Percentiles rank a stretch among this genome's conserved stretches.
phyloP scores from a whole-genome alignment of 2,797 vertebrate species.

The Cottoperca gobio region DNA sequence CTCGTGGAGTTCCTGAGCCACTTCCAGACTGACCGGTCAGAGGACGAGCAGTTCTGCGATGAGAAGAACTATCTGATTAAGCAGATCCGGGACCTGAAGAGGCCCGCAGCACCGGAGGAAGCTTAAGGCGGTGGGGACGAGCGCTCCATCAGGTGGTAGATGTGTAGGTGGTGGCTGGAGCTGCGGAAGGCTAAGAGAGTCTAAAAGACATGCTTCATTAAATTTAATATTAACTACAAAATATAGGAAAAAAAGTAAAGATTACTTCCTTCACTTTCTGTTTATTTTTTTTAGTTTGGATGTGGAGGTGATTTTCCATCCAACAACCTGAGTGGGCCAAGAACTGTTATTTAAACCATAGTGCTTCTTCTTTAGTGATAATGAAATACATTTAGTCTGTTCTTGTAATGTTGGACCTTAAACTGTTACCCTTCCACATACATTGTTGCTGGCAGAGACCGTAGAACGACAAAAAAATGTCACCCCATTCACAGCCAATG shows the following conservation, averaged over 20 bases:
- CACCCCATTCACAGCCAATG: slow-evolving; percentile 36
- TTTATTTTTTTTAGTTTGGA: slow-evolving; percentile 46
- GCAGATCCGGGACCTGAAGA: slow-evolving; percentile 89
- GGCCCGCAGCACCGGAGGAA: slow-evolving; percentile 79
- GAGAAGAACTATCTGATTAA: slow-evolving; percentile 91
- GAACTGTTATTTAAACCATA: slow-evolving; percentile 76
- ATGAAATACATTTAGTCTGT: slow-evolving; percentile 60
- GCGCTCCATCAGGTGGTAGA: slow-evolving; percentile 53
- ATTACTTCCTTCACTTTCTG: slow-evolving; percentile 65
- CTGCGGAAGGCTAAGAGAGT: slow-evolving; percentile 47
- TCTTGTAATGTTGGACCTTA: slow-evolving; percentile 65
- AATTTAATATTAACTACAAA: slow-evolving; percentile 67
- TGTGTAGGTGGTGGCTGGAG: slow-evolving; percentile 54
- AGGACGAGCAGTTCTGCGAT: slow-evolving; percentile 90
- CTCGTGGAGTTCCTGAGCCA: slow-evolving; percentile 87
- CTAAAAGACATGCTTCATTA: slow-evolving; percentile 63
- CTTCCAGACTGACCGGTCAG: slow-evolving; percentile 87
- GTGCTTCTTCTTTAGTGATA: slow-evolving; percentile 68
- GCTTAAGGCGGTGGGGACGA: slow-evolving; percentile 51
- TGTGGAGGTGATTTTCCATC: slow-evolving; percentile 66
- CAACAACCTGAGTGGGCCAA: slow-evolving; percentile 70
- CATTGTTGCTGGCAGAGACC: slow-evolving; percentile 48
- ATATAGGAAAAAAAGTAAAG: slow-evolving; percentile 68
- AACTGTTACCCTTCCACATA: slow-evolving; percentile 65
- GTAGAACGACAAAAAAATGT: slow-evolving; percentile 22